phyloP scores from a whole-genome alignment of 2,797 vertebrate species.

The Leptodactylus fallax region DNA sequence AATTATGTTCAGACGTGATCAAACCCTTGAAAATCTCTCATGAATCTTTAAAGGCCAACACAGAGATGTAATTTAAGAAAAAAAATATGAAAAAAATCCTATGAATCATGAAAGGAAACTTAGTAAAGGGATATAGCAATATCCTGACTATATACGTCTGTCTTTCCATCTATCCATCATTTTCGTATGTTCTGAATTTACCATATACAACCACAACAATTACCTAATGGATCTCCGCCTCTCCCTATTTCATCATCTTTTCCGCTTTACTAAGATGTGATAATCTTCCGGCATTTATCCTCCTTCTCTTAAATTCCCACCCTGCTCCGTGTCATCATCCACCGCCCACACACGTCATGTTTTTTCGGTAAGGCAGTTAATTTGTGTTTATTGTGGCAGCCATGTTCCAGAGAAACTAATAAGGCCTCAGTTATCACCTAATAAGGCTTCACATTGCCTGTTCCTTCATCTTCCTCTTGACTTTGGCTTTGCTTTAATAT shows the following conservation, averaged over 20 bases:
- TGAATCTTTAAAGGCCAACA: too few species aligned
- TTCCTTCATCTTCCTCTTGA: neutral
- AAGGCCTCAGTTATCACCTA: neutral
- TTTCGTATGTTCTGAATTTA: neutral
- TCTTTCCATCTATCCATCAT: constrained; percentile 23
- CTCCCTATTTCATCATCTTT: constrained; percentile 26
- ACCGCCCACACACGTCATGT: constrained; percentile 3
- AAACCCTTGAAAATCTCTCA: too few species aligned
- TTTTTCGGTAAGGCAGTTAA: neutral
- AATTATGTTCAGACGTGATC: too few species aligned
- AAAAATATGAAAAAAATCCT: neutral
- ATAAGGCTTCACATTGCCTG: neutral
- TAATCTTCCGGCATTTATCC: constrained; percentile 3
- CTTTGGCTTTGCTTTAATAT: neutral
- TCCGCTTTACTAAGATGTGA: constrained; percentile 23
- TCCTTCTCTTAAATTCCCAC: neutral
- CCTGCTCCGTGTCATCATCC: constrained; percentile 3
- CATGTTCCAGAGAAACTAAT: neutral
- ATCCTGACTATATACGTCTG: neutral
- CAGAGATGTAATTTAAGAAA: neutral
- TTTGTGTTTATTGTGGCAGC: neutral
- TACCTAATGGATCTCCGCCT: constrained; percentile 23
- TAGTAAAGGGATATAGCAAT: neutral
- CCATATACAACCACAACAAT: neutral
- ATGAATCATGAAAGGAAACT: constrained; percentile 4